A percentile compares a stretch with the other conserved stretches of the same genome.
These are phyloP conservation scores for Oreochromis niloticus DNA, from an alignment of 2,113 vertebrate species.

Conservation along the genomic window DNA sequence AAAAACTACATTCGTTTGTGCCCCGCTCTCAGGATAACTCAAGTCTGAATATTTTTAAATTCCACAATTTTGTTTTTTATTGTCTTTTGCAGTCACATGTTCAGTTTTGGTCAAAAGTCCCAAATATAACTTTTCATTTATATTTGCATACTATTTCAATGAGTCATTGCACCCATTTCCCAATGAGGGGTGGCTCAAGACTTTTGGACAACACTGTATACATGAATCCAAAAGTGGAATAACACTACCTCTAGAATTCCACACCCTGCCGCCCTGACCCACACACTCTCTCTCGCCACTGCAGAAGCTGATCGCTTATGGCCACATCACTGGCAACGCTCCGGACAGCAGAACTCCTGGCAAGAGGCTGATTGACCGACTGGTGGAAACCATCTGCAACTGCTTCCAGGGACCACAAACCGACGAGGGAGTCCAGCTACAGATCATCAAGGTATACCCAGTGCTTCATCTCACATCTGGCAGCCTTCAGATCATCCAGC, in stretches of 20 bases:
- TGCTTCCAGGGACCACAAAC: slow-evolving; percentile 97
- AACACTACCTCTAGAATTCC: neutral
- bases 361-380: slow-evolving; percentile 91
- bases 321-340: slow-evolving; percentile 95
- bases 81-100: neutral
- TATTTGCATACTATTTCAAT: neutral
- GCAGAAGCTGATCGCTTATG: slow-evolving; percentile 96
- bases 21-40: neutral
- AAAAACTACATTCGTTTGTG: neutral
- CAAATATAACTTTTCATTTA: neutral
- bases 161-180: neutral
- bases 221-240: neutral
- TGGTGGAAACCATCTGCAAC: slow-evolving; percentile 92
- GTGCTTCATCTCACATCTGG: neutral
- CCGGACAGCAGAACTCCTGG: slow-evolving; percentile 86
- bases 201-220: neutral
- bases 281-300: neutral
- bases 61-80: neutral
- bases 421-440: slow-evolving; percentile 94
- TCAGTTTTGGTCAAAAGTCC: neutral
- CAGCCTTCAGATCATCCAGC: neutral
- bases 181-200: neutral
- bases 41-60: neutral
- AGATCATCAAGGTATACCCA: slow-evolving; percentile 91
- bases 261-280: neutral